Percentiles rank a stretch among this genome's conserved stretches.
Evolutionary conservation across 2,888 invertebrate genomes (phyloP).

Genomic region (Lithosia quadra): DNA sequence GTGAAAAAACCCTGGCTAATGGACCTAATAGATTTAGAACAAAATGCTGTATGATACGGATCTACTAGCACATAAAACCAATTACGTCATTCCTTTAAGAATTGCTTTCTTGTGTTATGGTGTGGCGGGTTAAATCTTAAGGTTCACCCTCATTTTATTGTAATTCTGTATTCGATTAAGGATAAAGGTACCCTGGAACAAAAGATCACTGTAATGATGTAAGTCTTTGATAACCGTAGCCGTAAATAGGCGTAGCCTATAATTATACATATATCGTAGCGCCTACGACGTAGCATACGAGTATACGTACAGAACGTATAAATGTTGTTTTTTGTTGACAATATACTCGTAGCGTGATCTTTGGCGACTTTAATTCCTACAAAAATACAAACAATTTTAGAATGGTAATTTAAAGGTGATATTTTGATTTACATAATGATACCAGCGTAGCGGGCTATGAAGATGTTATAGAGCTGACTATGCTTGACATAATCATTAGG

Average conservation of each 20-base stretch:
- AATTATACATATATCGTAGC: not conserved
- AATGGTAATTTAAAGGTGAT: too few relatives aligned
- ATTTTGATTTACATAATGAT: too few relatives aligned
- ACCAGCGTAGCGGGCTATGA: too few relatives aligned
- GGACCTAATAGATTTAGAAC: constrained; percentile 64
- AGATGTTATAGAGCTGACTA: too few relatives aligned
- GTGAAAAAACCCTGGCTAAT: constrained; percentile 55
- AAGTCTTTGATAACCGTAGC: not conserved
- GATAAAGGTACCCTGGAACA: not conserved
- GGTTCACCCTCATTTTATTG: not conserved
- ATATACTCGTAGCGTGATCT: too few relatives aligned
- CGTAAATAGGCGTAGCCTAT: not conserved
- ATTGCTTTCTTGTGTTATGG: constrained; percentile 43
- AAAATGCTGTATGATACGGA: constrained; percentile 53
- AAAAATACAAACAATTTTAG: not conserved
- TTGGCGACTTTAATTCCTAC: not conserved
- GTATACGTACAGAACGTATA: too few relatives aligned
- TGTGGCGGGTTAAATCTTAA: constrained; percentile 20
- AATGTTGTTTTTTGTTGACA: too few relatives aligned
- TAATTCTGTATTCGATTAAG: not conserved
- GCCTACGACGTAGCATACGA: too few relatives aligned
- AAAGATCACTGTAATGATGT: not conserved
- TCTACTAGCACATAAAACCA: constrained; percentile 47
- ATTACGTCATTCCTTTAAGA: constrained; percentile 37
- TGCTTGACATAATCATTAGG: too few relatives aligned